phyloP scores from a whole-genome alignment of 2,797 vertebrate genomes.

The Myotis daubentonii region DNA sequence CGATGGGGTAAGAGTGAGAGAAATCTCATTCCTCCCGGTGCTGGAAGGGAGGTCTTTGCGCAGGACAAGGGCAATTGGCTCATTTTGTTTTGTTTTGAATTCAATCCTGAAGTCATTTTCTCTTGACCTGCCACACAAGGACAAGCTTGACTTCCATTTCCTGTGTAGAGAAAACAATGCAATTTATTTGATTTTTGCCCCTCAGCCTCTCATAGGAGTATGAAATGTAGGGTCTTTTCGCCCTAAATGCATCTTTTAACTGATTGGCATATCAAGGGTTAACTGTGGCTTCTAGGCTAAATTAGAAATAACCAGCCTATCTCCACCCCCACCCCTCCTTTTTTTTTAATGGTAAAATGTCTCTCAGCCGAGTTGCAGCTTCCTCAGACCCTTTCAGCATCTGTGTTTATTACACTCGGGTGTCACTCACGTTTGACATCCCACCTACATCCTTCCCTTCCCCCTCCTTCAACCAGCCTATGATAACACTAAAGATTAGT shows the following conservation, averaged over 20 bases:
- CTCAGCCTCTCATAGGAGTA: neutral
- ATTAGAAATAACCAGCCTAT: slow-evolving; percentile 81
- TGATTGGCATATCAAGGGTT: slow-evolving; percentile 46
- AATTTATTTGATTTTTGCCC: slow-evolving; percentile 9
- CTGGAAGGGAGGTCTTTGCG: neutral
- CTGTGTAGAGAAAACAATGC: neutral
- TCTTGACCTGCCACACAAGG: neutral
- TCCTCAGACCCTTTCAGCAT: slow-evolving; percentile 76
- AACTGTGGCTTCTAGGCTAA: slow-evolving; percentile 62
- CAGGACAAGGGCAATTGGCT: slow-evolving; percentile 3
- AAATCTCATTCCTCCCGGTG: neutral
- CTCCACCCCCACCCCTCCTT: neutral
- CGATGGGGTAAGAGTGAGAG: neutral
- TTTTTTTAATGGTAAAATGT: slow-evolving; percentile 73
- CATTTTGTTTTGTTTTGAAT: slow-evolving; percentile 39
- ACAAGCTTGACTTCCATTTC: slow-evolving; percentile 47
- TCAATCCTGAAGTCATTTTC: slow-evolving; percentile 48
- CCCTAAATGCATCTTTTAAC: neutral
- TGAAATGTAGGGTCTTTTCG: neutral
- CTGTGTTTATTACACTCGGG: slow-evolving; percentile 77
- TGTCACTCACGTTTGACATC: slow-evolving; percentile 69
- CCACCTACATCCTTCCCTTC: slow-evolving; percentile 57
- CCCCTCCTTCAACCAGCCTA: slow-evolving; percentile 72
- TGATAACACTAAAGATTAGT: slow-evolving; percentile 83
- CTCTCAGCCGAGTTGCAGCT: slow-evolving; percentile 75